Evolutionary conservation across 2,888 invertebrate species (phyloP).

Genomic region (Ochlodes sylvanus): DNA sequence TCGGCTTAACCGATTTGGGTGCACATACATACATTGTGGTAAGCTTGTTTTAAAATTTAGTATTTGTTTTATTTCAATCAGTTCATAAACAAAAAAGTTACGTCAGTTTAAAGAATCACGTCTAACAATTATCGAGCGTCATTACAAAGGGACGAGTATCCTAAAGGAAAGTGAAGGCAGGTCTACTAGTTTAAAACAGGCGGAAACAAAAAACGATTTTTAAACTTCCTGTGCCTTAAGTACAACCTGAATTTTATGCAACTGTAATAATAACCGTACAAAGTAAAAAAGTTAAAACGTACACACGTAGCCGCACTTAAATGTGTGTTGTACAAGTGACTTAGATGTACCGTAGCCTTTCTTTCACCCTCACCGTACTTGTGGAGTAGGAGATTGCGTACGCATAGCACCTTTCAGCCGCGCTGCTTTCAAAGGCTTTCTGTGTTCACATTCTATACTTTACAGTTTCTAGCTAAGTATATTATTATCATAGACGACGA

Average conservation of each 20-base stretch:
- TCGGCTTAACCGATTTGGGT: too few relatives aligned
- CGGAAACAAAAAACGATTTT: too few relatives aligned
- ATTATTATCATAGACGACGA: constrained; percentile 9
- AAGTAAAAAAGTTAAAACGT: constrained; percentile 9
- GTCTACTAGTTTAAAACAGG: too few relatives aligned
- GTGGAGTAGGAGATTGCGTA: constrained; percentile 17
- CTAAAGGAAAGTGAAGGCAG: too few relatives aligned
- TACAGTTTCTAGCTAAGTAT: constrained; percentile 11
- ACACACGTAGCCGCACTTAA: neutral
- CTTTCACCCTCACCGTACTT: constrained; percentile 9
- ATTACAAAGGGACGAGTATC: too few relatives aligned
- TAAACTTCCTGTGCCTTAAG: neutral
- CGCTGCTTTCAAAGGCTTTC: constrained; percentile 18
- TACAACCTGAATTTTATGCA: neutral
- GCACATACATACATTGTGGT: too few relatives aligned
- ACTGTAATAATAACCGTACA: neutral
- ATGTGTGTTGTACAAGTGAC: constrained; percentile 11
- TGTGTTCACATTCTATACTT: constrained; percentile 18
- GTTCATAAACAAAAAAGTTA: neutral
- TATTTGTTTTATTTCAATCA: neutral
- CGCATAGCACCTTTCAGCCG: constrained; percentile 19
- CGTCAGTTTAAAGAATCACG: too few relatives aligned
- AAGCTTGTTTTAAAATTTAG: too few relatives aligned
- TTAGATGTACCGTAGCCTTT: constrained; percentile 12
- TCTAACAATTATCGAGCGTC: too few relatives aligned